A percentile compares a stretch with the other conserved stretches of the same genome.
Conservation (phyloP, 53 echinoderm and acorn worm genomes). For the Mesocentrotus franciscanus region DNA sequence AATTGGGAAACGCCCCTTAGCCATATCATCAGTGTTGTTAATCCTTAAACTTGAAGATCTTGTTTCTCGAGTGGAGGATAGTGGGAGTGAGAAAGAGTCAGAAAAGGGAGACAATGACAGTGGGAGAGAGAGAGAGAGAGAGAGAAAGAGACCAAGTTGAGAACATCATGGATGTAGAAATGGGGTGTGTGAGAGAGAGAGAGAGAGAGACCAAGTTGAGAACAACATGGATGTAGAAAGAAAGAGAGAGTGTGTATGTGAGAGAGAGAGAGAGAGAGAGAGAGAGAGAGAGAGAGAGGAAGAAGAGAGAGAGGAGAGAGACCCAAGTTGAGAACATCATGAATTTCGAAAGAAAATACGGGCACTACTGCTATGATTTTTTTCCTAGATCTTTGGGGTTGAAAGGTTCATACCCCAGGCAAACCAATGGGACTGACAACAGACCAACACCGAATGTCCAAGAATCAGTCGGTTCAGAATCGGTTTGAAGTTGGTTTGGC, state of each 20-base stretch:
- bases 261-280: conserved; percentile 23
- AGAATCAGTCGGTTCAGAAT: too few species aligned
- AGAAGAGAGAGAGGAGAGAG: neutral
- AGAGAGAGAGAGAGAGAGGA: too few species aligned
- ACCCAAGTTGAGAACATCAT: too few species aligned
- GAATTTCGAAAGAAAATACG: too few species aligned
- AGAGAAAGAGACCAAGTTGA: neutral
- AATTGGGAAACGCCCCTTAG: neutral
- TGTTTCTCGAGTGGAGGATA: neutral
- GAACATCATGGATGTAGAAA: neutral
- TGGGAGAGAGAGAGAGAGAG: neutral
- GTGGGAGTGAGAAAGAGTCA: neutral
- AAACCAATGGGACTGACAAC: too few species aligned
- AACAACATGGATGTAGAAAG: too few species aligned
- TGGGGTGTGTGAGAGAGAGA: neutral
- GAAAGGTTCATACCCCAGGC: too few species aligned
- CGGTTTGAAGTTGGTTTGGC: too few species aligned
- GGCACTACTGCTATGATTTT: too few species aligned
- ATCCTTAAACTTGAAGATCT: neutral
- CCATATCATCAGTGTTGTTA: neutral
- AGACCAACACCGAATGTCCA: too few species aligned
- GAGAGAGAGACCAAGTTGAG: neutral
- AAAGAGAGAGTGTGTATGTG: too few species aligned
- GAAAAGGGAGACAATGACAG: neutral
- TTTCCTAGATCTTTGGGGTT: too few species aligned